Evolutionary conservation across 1,140 invertebrate species (phyloP).

Genomic region (Drosophila repletoides): DNA sequence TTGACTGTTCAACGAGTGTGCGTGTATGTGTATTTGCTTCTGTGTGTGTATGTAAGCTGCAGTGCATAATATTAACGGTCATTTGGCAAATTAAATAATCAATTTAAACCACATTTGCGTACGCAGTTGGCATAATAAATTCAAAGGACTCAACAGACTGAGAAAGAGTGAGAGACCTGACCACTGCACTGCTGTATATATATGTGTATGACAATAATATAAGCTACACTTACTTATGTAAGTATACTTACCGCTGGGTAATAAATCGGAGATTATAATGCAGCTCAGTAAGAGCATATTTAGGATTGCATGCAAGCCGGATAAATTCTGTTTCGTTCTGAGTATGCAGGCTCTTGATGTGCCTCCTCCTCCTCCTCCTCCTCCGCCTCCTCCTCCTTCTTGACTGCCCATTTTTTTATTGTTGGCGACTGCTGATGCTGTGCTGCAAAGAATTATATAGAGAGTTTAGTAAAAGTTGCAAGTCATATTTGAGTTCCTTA

Average conservation of each 20-base stretch:
- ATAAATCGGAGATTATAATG: slow-evolving; percentile 80
- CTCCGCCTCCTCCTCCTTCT: not conserved
- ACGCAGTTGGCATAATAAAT: slow-evolving; percentile 71
- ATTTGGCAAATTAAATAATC: slow-evolving; percentile 72
- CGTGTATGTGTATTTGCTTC: not conserved
- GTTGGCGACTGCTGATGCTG: slow-evolving; percentile 7
- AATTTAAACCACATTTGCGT: slow-evolving; percentile 67
- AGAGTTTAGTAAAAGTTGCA: slow-evolving; percentile 50
- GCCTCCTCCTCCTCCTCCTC: not conserved
- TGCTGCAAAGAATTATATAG: slow-evolving; percentile 44
- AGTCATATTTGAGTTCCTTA: slow-evolving; percentile 68
- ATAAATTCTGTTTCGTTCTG: slow-evolving; percentile 6
- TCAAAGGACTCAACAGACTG: slow-evolving; percentile 27
- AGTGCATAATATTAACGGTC: slow-evolving; percentile 64
- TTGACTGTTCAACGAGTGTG: slow-evolving; percentile 43
- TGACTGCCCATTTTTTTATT: slow-evolving; percentile 44
- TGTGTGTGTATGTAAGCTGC: not conserved
- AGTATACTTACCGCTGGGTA: slow-evolving; percentile 76
- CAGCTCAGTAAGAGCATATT: slow-evolving; percentile 75
- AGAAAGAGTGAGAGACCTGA: slow-evolving; percentile 1
- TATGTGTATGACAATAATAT: slow-evolving; percentile 2
- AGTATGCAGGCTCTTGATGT: slow-evolving; percentile 5
- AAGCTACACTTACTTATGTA: slow-evolving; percentile 18
- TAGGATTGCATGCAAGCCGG: slow-evolving; percentile 53
- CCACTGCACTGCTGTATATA: not conserved